Evolutionary conservation across 2,797 vertebrate species (phyloP).

Genomic region (Gallinago nigripennis): DNA sequence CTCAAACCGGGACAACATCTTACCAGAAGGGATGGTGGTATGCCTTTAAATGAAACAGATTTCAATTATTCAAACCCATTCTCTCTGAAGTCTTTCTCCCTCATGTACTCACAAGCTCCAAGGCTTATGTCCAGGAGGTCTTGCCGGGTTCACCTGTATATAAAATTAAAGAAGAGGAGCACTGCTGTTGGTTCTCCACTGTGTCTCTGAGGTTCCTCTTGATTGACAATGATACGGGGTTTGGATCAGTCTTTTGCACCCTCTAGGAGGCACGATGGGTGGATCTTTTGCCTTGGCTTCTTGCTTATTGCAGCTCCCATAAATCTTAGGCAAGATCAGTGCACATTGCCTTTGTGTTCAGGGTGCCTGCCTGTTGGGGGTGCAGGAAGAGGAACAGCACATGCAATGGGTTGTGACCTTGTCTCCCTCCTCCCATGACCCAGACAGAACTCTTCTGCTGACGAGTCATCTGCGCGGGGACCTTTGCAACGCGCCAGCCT

Average conservation of each 20-base stretch:
- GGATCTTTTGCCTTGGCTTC: not conserved
- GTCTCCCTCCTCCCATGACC: not conserved
- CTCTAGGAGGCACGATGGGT: not conserved
- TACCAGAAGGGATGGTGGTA: not conserved
- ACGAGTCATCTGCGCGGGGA: not conserved
- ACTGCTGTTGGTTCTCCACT: not conserved
- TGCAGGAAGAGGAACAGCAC: not conserved
- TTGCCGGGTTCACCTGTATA: not conserved
- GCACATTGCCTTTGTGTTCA: fast-evolving
- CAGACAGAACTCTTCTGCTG: not conserved
- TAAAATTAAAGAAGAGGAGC: not conserved
- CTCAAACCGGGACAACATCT: no score
- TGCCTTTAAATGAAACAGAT: not conserved
- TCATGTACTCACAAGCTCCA: not conserved
- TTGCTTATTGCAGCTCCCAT: not conserved
- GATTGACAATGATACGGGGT: not conserved
- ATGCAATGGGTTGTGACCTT: not conserved
- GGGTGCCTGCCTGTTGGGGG: not conserved
- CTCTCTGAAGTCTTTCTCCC: not conserved
- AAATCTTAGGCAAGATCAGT: not conserved
- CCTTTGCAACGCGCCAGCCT: not conserved
- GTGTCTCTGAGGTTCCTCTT: not conserved
- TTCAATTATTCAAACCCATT: not conserved
- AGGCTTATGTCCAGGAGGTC: not conserved
- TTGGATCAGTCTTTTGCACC: not conserved